phyloP scores from a whole-genome alignment of 2,797 vertebrate genomes.

The Lophura swinhoii region DNA sequence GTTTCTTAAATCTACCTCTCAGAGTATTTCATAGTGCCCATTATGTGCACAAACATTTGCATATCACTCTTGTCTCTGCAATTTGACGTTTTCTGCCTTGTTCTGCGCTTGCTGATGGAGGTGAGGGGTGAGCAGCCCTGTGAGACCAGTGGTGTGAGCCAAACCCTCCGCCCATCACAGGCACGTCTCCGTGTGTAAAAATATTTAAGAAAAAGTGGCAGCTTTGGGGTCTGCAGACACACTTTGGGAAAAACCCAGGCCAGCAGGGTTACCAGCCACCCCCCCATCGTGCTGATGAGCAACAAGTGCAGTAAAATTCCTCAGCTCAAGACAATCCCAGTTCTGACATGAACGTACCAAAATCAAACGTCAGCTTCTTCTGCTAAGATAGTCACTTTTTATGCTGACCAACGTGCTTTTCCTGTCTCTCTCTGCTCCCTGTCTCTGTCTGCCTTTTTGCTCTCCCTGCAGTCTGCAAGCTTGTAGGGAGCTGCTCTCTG shows the following conservation, averaged over 20 bases:
- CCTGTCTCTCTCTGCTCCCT: neutral
- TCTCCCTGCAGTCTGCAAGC: neutral
- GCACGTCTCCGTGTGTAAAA: neutral
- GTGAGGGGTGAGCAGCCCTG: neutral
- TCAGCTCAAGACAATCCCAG: neutral
- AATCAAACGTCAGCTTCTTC: neutral
- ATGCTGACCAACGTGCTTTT: neutral
- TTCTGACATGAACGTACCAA: neutral
- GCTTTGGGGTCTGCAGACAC: neutral
- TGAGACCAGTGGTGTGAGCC: neutral
- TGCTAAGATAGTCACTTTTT: neutral
- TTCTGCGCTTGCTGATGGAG: no score
- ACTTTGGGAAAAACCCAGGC: neutral
- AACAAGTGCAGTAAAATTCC: neutral
- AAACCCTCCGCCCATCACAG: no score
- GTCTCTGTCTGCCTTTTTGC: neutral
- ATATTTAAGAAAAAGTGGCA: neutral
- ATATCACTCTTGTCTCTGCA: rapidly evolving
- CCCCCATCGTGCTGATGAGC: rapidly evolving
- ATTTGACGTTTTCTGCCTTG: neutral
- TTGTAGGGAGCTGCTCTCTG: neutral
- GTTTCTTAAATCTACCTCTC: neutral
- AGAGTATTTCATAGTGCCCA: no score
- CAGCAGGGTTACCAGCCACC: rapidly evolving
- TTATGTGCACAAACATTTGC: rapidly evolving